Evolutionary conservation across 2,888 invertebrate genomes (phyloP), one percentile per base, ranked within the genome.

Genomic region (Metopia argyrocephala): DNA sequence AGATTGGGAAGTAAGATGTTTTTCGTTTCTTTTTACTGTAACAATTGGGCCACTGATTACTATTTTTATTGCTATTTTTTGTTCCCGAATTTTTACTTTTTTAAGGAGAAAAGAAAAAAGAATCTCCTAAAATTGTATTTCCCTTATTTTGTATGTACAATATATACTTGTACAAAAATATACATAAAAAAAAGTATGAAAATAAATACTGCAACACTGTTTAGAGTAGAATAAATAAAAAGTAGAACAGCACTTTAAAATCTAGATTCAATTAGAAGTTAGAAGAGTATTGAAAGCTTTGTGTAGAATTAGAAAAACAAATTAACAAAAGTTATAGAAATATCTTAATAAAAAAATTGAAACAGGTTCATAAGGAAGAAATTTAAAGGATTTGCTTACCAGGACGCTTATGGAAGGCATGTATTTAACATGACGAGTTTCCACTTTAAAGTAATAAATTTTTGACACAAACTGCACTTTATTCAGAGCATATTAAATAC

Each of bases 1-100:
- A 15, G 15, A 15, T 4, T 38, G 9, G 38, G 38, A 38, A 38
- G 15, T 12, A 9, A 15, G 9, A 12, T 38, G 12, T 15, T 4
- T 38, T 38, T 15, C 4, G 9, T 38, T 38, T 4, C 15, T 65
- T 57, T 20, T 68, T 62, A 23, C 61, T 25, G 25, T 70, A 74
- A 66, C 69, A 75, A 69, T 64, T 80, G 78, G 84, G 86, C 74
- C 71, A 85, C 87, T 90, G 89, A 89, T 90, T 90, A 90, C 90
- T 90, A 89, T 87, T 89, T 89, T 90, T 89, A 90, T 89, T 89
- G 89, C 89, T 66, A 46, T 15, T 12, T 3, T 15, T 38, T 38
- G 9, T 31, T 31, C 31, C 2, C 12, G 31, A 31, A 31, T 9
- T 31, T 31, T n/a, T n/a, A n/a, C n/a, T n/a, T 31, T 12, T 12